A percentile compares a stretch with the other conserved stretches of the same genome.
Conservation (phyloP, 2,888 invertebrate genomes). For the Cheiracanthium punctorium region DNA sequence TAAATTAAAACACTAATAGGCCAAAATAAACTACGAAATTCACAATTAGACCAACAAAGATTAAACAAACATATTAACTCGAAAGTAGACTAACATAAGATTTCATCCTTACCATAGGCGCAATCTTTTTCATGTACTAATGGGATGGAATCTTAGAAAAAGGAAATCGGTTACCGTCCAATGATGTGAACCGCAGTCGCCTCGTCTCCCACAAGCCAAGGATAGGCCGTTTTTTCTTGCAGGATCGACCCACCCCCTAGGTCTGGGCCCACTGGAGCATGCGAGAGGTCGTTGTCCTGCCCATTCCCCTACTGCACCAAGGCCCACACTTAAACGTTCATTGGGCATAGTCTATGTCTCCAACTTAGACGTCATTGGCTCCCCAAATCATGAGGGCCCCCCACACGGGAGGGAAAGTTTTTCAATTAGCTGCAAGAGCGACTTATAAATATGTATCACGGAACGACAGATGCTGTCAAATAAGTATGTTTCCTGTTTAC, state of each 20-base stretch:
- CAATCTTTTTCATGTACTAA: too few relatives aligned
- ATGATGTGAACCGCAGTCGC: neutral
- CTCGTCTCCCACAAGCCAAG: neutral
- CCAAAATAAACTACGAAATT: too few relatives aligned
- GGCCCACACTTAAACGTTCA: neutral
- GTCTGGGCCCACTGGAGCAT: neutral
- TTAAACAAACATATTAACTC: too few relatives aligned
- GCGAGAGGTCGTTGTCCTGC: conserved; percentile 11
- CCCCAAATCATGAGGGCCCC: neutral
- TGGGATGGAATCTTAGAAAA: too few relatives aligned
- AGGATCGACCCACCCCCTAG: neutral
- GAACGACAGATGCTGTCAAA: neutral
- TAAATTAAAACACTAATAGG: too few relatives aligned
- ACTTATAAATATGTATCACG: neutral
- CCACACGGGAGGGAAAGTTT: neutral
- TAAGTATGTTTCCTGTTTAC: too few relatives aligned
- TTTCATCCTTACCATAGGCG: too few relatives aligned
- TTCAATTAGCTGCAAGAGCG: neutral
- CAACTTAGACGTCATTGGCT: neutral
- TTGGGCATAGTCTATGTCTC: neutral
- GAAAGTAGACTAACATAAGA: too few relatives aligned
- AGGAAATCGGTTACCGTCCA: too few relatives aligned
- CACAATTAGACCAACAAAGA: too few relatives aligned
- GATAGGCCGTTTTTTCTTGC: neutral
- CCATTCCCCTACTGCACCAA: neutral